Evolutionary conservation across 92 coral and sea anemone species (phyloP).

Genomic region (Blastomussa wellsi): DNA sequence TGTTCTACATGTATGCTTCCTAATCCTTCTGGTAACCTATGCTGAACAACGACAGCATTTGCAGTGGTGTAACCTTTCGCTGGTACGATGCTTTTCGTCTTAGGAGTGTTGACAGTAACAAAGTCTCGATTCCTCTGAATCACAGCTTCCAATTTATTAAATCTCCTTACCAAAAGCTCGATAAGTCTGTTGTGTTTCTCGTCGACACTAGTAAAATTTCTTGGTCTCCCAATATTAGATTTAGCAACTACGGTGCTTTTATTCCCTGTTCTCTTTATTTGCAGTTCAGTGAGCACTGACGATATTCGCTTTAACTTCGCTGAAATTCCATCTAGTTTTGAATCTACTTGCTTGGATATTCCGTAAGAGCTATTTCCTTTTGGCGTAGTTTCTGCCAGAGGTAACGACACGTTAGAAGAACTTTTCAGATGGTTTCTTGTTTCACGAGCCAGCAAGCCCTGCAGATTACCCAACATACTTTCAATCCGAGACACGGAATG

Average conservation of each 20-base stretch:
- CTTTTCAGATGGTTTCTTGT: constrained; percentile 18
- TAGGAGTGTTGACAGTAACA: not conserved
- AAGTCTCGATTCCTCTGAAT: constrained; percentile 11
- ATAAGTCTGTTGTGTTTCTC: constrained; percentile 22
- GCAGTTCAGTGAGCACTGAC: constrained; percentile 25
- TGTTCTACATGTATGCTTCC: not conserved
- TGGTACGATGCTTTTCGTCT: not conserved
- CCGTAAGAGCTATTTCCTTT: not conserved
- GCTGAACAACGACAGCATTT: not conserved
- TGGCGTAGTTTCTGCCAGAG: not conserved
- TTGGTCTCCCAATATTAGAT: not conserved
- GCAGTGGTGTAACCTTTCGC: not conserved
- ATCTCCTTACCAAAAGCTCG: constrained; percentile 21
- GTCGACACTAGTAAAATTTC: not conserved
- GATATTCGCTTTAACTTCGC: constrained; percentile 29
- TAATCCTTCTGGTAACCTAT: not conserved
- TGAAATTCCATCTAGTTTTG: constrained; percentile 19
- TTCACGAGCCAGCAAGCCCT: constrained; percentile 9
- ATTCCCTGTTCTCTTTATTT: not conserved
- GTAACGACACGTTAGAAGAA: not conserved
- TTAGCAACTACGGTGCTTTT: not conserved
- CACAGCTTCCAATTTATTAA: constrained; percentile 10
- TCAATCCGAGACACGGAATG: constrained; percentile 40
- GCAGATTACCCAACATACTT: constrained; percentile 26
- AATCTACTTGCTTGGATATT: constrained; percentile 24